Evolutionary conservation across 2,888 invertebrate genomes (phyloP).

Genomic region (Apotomis betuletana): DNA sequence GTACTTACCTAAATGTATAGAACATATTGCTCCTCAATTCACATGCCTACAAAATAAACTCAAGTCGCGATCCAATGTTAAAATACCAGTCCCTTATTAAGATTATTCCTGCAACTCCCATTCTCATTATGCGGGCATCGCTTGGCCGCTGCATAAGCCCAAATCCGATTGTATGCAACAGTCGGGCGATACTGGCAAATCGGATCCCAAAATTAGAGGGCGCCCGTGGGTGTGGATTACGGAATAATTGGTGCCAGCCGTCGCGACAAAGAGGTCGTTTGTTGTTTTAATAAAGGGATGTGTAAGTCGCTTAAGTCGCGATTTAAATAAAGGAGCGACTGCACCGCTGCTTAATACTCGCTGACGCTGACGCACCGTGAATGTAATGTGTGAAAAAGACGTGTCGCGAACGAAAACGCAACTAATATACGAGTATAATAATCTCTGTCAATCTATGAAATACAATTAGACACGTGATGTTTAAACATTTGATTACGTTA

Average conservation of each 20-base stretch:
- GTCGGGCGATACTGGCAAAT: constrained; percentile 47
- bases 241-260: constrained; percentile 56
- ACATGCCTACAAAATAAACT: too few species aligned
- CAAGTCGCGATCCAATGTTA: neutral
- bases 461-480: too few species aligned
- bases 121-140: neutral
- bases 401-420: too few species aligned
- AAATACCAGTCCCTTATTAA: neutral
- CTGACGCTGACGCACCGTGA: too few species aligned
- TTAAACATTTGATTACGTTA: too few species aligned
- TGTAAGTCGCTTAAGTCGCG: constrained; percentile 17
- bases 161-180: constrained; percentile 43
- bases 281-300: constrained; percentile 42
- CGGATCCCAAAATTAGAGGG: constrained; percentile 55
- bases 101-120: neutral
- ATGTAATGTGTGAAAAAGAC: too few species aligned
- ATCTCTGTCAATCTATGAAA: too few species aligned
- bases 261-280: constrained; percentile 54
- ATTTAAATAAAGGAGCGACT: constrained; percentile 21
- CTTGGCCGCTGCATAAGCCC: neutral
- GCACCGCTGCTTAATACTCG: too few species aligned
- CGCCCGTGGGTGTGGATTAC: constrained; percentile 61
- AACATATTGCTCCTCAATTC: too few species aligned
- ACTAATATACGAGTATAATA: too few species aligned
- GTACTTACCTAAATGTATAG: too few species aligned